These are phyloP conservation scores for Thrips palmi DNA, from an alignment of 1,140 invertebrate genomes.

Conservation along the genomic window DNA sequence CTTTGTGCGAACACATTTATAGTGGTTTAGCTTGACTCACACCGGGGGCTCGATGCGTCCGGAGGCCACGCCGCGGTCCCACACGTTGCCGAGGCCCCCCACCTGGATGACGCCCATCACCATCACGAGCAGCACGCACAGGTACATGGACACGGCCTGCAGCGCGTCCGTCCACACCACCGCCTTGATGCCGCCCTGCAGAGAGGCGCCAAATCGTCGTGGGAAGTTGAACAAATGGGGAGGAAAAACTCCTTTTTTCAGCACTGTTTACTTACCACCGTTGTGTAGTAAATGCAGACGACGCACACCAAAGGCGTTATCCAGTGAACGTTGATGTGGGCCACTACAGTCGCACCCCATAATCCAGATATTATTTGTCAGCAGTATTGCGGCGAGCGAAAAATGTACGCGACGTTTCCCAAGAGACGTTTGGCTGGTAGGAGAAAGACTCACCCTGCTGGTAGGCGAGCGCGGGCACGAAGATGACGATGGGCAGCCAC, in stretches of 20 bases:
- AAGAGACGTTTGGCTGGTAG: no score
- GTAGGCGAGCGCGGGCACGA: conserved; percentile 39
- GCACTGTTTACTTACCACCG: conserved; percentile 15
- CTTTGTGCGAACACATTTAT: background rate
- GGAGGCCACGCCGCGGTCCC: conserved; percentile 28
- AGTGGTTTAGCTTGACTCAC: conserved; percentile 30
- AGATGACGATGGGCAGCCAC: conserved; percentile 48
- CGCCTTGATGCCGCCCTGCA: conserved; percentile 35
- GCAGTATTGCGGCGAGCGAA: conserved; percentile 16
- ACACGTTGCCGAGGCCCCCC: conserved; percentile 27
- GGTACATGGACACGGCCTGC: conserved; percentile 31
- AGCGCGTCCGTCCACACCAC: conserved; percentile 36
- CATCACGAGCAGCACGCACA: conserved; percentile 26
- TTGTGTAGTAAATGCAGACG: conserved; percentile 15
- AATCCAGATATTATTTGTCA: no score
- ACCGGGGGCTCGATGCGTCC: conserved; percentile 43
- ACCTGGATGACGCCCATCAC: conserved; percentile 25
- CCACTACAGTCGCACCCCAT: conserved; percentile 14
- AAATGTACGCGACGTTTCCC: no score
- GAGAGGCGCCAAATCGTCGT: conserved; percentile 1
- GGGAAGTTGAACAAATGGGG: background rate
- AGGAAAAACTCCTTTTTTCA: conserved; percentile 2
- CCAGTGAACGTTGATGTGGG: conserved; percentile 11
- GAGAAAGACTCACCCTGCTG: conserved; percentile 31
- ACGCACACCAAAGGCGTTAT: conserved; percentile 13